A percentile compares a stretch with the other conserved stretches of the same genome.
phyloP scores from a whole-genome alignment of 2,797 vertebrate genomes.

The Meda fulgida region DNA sequence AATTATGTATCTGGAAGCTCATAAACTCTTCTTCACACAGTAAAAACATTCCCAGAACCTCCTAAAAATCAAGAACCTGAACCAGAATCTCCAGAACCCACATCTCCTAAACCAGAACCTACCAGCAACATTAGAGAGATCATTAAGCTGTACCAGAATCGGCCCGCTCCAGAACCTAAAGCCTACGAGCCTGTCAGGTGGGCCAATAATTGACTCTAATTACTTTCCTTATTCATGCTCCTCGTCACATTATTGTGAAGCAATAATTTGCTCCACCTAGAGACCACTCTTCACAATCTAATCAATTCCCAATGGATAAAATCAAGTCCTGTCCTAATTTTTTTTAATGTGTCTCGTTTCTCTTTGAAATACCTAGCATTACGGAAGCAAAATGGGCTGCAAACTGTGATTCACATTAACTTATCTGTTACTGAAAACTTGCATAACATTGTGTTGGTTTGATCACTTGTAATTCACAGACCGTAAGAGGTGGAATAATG shows the following conservation, averaged over 20 bases:
- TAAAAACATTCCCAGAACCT: slow-evolving; percentile 37
- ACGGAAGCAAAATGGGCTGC: neutral
- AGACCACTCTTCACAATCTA: neutral
- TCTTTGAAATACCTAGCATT: too few species aligned
- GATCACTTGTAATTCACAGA: slow-evolving; percentile 6
- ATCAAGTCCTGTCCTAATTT: neutral
- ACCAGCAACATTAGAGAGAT: slow-evolving; percentile 89
- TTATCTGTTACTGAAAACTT: slow-evolving; percentile 16
- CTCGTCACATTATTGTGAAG: neutral
- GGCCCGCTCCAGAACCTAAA: slow-evolving; percentile 77
- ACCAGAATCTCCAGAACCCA: neutral
- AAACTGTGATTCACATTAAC: neutral
- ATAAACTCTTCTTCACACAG: slow-evolving; percentile 53
- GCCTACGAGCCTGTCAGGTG: slow-evolving; percentile 82
- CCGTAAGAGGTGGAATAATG: slow-evolving; percentile 10
- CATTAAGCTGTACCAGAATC: slow-evolving; percentile 88
- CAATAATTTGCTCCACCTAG: neutral
- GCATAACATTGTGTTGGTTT: slow-evolving; percentile 13
- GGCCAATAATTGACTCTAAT: neutral
- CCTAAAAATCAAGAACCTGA: slow-evolving; percentile 43
- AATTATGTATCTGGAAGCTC: neutral
- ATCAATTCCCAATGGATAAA: neutral
- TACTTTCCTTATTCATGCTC: neutral
- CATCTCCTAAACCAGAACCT: slow-evolving; percentile 71
- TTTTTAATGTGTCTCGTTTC: neutral